Evolutionary conservation across 2,888 invertebrate genomes (phyloP).

Genomic region (Lasioglossum vierecki): DNA sequence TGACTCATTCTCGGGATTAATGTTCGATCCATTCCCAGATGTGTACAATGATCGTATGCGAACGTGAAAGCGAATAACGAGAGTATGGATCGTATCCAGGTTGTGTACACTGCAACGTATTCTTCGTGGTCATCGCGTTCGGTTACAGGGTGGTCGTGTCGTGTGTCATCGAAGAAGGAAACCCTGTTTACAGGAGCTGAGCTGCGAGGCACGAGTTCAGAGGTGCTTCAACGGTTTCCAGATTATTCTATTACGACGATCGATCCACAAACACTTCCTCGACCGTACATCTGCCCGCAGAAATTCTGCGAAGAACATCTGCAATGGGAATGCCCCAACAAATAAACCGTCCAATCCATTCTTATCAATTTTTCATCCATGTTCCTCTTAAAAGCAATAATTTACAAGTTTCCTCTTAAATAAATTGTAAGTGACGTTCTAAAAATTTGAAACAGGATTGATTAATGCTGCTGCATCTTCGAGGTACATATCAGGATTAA

Average conservation of each 20-base stretch:
- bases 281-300: background rate
- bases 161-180: constrained; percentile 61
- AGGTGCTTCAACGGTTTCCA: constrained; percentile 78
- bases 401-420: no score
- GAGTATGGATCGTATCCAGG: background rate
- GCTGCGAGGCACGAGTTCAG: constrained; percentile 54
- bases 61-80: background rate
- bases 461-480: background rate
- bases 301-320: background rate
- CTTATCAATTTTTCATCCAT: background rate
- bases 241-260: constrained; percentile 80
- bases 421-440: no score
- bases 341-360: background rate
- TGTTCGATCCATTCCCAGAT: background rate
- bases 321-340: background rate
- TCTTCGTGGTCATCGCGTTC: constrained; percentile 2
- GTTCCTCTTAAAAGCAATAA: no score
- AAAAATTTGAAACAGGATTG: background rate
- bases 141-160: constrained; percentile 46
- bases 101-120: constrained; percentile 3
- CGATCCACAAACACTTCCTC: constrained; percentile 68
- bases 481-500: background rate
- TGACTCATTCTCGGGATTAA: background rate
- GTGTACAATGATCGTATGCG: background rate
- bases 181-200: constrained; percentile 62